Percentiles rank a stretch among this genome's conserved stretches.
Evolutionary conservation across 1,140 invertebrate species (phyloP).

Genomic region (Aphelenchoides besseyi): DNA sequence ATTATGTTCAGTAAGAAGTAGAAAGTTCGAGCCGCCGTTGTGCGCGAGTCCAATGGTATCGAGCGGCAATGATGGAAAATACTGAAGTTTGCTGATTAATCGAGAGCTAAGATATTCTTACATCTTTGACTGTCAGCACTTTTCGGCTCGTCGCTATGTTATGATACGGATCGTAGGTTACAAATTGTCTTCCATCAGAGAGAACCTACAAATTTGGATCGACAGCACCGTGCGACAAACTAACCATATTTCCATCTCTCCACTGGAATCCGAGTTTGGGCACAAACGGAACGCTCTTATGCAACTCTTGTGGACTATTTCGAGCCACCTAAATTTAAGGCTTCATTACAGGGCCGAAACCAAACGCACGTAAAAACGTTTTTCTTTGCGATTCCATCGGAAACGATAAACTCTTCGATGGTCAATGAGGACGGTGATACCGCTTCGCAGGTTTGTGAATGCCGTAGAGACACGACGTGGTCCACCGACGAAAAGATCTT

Average conservation of each 20-base stretch:
- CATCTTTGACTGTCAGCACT: conserved; percentile 8
- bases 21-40: conserved; percentile 10
- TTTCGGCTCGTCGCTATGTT: conserved; percentile 35
- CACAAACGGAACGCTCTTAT: conserved; percentile 29
- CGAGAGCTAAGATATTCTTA: not conserved
- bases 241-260: conserved; percentile 44
- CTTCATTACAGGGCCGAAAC: not conserved
- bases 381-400: conserved; percentile 35
- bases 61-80: conserved; percentile 25
- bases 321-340: conserved; percentile 28
- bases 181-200: conserved; percentile 32
- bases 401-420: conserved; percentile 36
- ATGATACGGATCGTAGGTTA: conserved; percentile 37
- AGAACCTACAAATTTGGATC: too few relatives aligned
- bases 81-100: not conserved
- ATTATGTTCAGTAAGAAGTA: conserved; percentile 25
- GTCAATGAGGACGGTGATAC: conserved; percentile 35
- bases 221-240: too few relatives aligned
- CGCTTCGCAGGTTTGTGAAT: conserved; percentile 35
- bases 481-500: conserved; percentile 35
- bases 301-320: conserved; percentile 37
- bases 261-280: conserved; percentile 41
- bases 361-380: conserved; percentile 39
- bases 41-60: conserved; percentile 37
- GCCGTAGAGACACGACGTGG: conserved; percentile 39